Percentiles rank a stretch among this genome's conserved stretches.
Evolutionary conservation across 2,113 vertebrate species (phyloP).

Genomic region (Dendropsophus ebraccatus): DNA sequence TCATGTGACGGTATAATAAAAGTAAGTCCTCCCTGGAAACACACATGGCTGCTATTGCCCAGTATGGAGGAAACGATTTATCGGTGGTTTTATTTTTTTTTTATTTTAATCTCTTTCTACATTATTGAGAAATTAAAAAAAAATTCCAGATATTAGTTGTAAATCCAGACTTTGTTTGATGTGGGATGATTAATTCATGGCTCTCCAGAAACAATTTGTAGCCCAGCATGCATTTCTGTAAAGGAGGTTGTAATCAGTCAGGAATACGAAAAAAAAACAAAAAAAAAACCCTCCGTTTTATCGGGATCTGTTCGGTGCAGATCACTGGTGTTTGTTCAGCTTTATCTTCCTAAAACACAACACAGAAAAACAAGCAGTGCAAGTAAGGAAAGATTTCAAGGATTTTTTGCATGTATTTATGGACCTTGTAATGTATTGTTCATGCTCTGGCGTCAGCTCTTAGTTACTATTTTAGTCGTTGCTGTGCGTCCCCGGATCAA

Average conservation of each 20-base stretch:
- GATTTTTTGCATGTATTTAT: neutral
- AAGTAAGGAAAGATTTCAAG: slow-evolving; percentile 28
- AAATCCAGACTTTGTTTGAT: slow-evolving; percentile 47
- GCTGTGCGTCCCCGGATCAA: neutral
- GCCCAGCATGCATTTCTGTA: slow-evolving; percentile 46
- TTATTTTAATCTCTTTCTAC: neutral
- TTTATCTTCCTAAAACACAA: slow-evolving; percentile 28
- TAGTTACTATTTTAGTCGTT: neutral
- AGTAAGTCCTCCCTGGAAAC: too few relatives aligned
- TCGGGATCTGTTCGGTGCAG: slow-evolving; percentile 28
- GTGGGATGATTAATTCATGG: slow-evolving; percentile 42
- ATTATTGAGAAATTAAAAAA: slow-evolving; percentile 19
- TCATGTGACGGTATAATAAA: too few relatives aligned
- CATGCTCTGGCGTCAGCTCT: neutral
- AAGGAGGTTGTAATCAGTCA: slow-evolving; percentile 43
- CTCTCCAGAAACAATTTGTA: slow-evolving; percentile 45
- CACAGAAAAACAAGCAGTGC: slow-evolving; percentile 18
- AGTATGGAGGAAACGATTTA: too few relatives aligned
- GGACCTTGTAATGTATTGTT: slow-evolving; percentile 38
- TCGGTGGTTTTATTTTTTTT: neutral
- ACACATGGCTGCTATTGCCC: too few relatives aligned
- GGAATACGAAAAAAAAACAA: slow-evolving; percentile 34
- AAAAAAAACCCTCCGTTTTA: slow-evolving; percentile 9
- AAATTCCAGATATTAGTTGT: slow-evolving; percentile 22
- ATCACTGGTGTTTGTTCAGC: slow-evolving; percentile 31